phyloP scores from a whole-genome alignment of 2,113 vertebrate species.

The Aramus guarauna region DNA sequence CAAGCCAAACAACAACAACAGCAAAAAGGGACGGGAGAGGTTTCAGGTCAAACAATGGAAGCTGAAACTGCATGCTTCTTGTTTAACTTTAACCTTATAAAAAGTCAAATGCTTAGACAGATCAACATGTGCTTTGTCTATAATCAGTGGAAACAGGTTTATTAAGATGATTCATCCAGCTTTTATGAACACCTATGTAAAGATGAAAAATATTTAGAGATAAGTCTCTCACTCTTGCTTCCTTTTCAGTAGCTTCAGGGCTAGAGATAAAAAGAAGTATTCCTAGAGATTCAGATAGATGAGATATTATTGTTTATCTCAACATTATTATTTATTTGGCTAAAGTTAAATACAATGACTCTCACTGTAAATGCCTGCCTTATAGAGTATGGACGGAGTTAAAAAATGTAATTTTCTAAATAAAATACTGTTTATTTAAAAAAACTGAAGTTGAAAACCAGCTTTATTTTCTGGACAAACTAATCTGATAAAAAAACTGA shows the following conservation, averaged over 20 bases:
- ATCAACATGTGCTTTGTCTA: neutral
- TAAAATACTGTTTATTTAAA: neutral
- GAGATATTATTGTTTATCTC: neutral
- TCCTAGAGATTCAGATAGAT: neutral
- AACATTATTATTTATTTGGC: neutral
- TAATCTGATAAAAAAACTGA: neutral
- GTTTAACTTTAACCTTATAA: neutral
- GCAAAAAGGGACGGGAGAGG: fast-evolving
- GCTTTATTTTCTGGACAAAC: neutral
- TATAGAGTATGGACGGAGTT: neutral
- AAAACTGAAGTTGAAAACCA: neutral
- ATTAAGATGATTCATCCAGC: neutral
- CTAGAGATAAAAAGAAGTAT: neutral
- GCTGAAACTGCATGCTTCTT: neutral
- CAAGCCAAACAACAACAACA: neutral
- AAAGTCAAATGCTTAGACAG: neutral
- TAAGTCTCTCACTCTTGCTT: neutral
- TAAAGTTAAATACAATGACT: neutral
- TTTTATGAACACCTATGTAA: neutral
- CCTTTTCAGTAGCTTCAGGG: neutral
- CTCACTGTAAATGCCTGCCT: neutral
- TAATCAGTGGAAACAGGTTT: neutral
- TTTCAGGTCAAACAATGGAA: neutral
- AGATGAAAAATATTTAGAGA: neutral
- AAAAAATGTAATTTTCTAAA: neutral